These are phyloP conservation scores for Panonychus citri DNA, from an alignment of 1,140 invertebrate genomes.

Conservation along the genomic window DNA sequence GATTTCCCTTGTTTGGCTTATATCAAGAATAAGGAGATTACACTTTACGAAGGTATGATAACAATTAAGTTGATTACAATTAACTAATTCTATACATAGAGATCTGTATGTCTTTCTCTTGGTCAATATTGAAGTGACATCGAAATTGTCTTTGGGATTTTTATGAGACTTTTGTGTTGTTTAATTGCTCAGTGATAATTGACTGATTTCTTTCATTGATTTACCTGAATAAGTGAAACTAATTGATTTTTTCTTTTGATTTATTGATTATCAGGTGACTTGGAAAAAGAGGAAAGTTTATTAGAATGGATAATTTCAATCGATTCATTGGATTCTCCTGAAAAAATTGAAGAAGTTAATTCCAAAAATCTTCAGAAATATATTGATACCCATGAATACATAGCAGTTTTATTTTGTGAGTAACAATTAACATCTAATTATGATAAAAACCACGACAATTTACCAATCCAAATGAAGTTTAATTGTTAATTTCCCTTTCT, in stretches of 20 bases:
- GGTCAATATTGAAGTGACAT: too few species aligned
- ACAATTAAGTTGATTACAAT: slow-evolving; percentile 33
- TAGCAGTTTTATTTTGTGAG: slow-evolving; percentile 86
- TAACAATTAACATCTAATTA: slow-evolving; percentile 18
- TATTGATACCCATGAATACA: slow-evolving; percentile 69
- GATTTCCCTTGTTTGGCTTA: slow-evolving; percentile 80
- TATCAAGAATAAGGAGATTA: slow-evolving; percentile 52
- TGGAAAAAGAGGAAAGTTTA: slow-evolving; percentile 73
- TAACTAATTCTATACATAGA: too few species aligned
- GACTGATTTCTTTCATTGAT: too few species aligned
- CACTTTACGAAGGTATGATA: slow-evolving; percentile 37
- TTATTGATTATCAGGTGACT: slow-evolving; percentile 43
- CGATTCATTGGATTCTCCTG: slow-evolving; percentile 80
- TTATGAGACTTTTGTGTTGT: slow-evolving; percentile 17
- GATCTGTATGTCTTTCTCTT: too few species aligned
- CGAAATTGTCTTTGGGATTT: slow-evolving; percentile 36
- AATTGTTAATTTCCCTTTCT: neutral
- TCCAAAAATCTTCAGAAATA: slow-evolving; percentile 70
- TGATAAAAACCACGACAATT: neutral
- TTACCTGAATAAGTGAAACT: too few species aligned
- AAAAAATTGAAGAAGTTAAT: slow-evolving; percentile 84
- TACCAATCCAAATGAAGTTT: neutral
- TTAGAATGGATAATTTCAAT: slow-evolving; percentile 75
- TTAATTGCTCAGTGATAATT: too few species aligned
- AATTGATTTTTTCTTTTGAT: slow-evolving; percentile 52